A percentile compares a stretch with the other conserved stretches of the same genome.
These are phyloP conservation scores for Drosophila ustulata DNA, from an alignment of 2,888 invertebrate genomes.

Conservation along the genomic window DNA sequence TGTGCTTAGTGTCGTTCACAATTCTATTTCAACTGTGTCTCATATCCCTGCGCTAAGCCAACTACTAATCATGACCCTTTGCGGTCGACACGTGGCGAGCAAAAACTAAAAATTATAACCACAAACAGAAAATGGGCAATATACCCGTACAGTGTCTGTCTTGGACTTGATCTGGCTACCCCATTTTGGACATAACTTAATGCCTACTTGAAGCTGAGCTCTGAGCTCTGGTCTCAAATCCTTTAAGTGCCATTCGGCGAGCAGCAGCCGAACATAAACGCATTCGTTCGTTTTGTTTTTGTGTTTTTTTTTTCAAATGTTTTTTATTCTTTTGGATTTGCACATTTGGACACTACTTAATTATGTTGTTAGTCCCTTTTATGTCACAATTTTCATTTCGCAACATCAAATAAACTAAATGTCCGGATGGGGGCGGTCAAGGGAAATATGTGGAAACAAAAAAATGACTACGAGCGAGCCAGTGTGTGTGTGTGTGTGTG, in stretches of 20 bases:
- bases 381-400: conserved; percentile 80
- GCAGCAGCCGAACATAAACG: conserved; percentile 51
- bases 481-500: conserved; percentile 1
- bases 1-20: conserved; percentile 10
- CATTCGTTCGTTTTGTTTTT: conserved; percentile 30
- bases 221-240: conserved; percentile 55
- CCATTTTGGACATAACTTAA: conserved; percentile 31
- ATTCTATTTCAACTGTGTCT: conserved; percentile 11
- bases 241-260: conserved; percentile 75
- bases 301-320: conserved; percentile 45
- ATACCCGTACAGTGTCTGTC: neutral
- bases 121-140: conserved; percentile 31
- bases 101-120: conserved; percentile 62
- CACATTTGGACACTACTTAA: conserved; percentile 79
- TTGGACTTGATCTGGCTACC: conserved; percentile 4
- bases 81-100: conserved; percentile 71
- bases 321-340: conserved; percentile 77
- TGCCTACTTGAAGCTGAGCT: conserved; percentile 56
- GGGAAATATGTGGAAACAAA: conserved; percentile 14
- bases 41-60: conserved; percentile 50
- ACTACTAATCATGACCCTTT: conserved; percentile 81
- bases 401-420: conserved; percentile 79
- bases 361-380: conserved; percentile 81
- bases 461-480: neutral
- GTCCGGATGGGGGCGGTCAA: conserved; percentile 39